These are phyloP conservation scores for Enteromius trimaculatus DNA, from an alignment of 2,797 vertebrate species.

Conservation along the genomic window DNA sequence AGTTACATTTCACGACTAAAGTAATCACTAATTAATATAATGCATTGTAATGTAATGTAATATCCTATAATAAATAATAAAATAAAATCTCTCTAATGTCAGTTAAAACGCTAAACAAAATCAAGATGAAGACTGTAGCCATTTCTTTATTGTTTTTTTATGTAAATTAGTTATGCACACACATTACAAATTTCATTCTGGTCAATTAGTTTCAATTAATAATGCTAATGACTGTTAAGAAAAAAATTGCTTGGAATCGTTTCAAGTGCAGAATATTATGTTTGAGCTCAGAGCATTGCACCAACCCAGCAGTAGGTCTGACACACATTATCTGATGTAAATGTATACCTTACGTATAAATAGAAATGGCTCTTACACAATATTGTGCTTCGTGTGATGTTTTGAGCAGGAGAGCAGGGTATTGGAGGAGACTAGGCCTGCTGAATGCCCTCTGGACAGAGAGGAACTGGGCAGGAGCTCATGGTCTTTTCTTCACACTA, in stretches of 20 bases:
- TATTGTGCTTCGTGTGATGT: slow-evolving; percentile 13
- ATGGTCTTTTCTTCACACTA: slow-evolving; percentile 95
- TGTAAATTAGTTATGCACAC: background rate
- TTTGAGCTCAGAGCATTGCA: background rate
- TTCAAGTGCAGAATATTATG: no score
- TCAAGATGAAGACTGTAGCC: background rate
- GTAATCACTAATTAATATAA: background rate
- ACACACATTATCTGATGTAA: background rate
- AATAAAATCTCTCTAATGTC: background rate
- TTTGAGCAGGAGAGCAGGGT: slow-evolving; percentile 60
- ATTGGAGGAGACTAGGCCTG: slow-evolving; percentile 70
- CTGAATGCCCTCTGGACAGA: slow-evolving; percentile 89
- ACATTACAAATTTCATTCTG: background rate
- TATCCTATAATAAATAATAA: background rate
- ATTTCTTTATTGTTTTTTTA: background rate
- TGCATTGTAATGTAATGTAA: background rate
- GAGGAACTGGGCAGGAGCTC: slow-evolving; percentile 90
- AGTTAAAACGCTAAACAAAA: background rate
- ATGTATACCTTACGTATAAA: no score
- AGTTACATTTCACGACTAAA: background rate
- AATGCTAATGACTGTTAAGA: no score
- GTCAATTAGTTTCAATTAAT: background rate
- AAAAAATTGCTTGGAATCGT: background rate
- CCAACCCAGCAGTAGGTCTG: no score
- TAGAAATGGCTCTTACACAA: background rate